Percentiles rank a stretch among this genome's conserved stretches.
phyloP scores from a whole-genome alignment of 2,888 invertebrate species.

The Dexiosoma caninum region DNA sequence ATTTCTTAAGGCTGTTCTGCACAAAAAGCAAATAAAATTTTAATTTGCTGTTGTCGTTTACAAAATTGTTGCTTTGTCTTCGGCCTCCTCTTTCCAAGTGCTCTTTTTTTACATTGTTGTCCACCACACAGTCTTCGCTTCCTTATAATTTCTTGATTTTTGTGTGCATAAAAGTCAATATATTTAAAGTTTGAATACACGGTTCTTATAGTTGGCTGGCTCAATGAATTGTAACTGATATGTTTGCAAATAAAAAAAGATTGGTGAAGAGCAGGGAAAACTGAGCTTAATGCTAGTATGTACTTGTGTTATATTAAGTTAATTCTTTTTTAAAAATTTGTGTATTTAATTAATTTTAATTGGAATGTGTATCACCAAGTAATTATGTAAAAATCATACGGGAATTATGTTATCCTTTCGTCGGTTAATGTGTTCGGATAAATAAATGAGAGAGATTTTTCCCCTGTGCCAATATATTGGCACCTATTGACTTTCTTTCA shows the following conservation, averaged over 20 bases:
- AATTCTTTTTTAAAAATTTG: too few species aligned
- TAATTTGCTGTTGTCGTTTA: neutral
- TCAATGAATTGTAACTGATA: conserved; percentile 16
- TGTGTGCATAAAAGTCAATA: conserved; percentile 33
- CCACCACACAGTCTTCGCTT: conserved; percentile 33
- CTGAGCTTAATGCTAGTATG: too few species aligned
- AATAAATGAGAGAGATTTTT: neutral
- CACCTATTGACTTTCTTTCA: conserved; percentile 45
- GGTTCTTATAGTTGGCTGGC: conserved; percentile 19
- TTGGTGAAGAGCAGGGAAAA: neutral
- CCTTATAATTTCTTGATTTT: neutral
- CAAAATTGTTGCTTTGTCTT: conserved; percentile 32
- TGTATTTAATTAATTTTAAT: too few species aligned
- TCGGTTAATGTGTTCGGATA: too few species aligned
- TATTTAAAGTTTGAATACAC: conserved; percentile 23
- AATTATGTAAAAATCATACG: too few species aligned
- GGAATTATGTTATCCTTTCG: too few species aligned
- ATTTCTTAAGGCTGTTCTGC: conserved; percentile 47
- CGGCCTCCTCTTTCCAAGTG: conserved; percentile 28
- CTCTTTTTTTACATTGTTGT: neutral
- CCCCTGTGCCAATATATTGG: neutral
- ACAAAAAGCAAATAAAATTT: conserved; percentile 12
- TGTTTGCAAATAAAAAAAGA: conserved; percentile 11
- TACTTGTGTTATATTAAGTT: too few species aligned
- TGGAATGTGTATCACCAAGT: too few species aligned